These are phyloP conservation scores for Trachurus trachurus DNA, from an alignment of 2,797 vertebrate species.

Conservation along the genomic window DNA sequence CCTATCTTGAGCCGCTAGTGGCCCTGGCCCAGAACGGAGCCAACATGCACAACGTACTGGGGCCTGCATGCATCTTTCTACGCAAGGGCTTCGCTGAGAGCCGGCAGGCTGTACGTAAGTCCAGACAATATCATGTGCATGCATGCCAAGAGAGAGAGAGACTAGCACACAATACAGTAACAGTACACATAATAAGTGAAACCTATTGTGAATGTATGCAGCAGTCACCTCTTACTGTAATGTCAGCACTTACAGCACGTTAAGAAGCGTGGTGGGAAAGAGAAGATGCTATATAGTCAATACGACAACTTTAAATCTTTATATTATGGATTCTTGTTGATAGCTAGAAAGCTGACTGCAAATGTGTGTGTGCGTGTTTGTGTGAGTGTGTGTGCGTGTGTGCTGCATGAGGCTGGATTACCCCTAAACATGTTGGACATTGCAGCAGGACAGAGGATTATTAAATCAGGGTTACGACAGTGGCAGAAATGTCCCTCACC, in stretches of 20 bases:
- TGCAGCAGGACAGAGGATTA: slow-evolving; percentile 23
- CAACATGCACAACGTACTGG: slow-evolving; percentile 97
- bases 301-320: slow-evolving; percentile 24
- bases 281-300: slow-evolving; percentile 12
- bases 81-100: slow-evolving; percentile 98
- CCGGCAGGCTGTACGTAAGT: slow-evolving; percentile 99
- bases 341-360: slow-evolving; percentile 1
- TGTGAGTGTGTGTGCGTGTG: background rate
- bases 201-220: slow-evolving; percentile 35
- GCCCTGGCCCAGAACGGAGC: slow-evolving; percentile 95
- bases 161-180: slow-evolving; percentile 33
- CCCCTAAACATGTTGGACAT: slow-evolving; percentile 24
- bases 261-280: slow-evolving; percentile 8
- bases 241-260: slow-evolving; percentile 35
- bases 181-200: slow-evolving; percentile 41
- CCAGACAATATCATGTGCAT: slow-evolving; percentile 80
- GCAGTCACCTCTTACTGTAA: slow-evolving; percentile 27
- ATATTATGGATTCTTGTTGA: background rate
- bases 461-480: background rate
- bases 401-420: slow-evolving; percentile 26
- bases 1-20: slow-evolving; percentile 92
- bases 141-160: slow-evolving; percentile 63
- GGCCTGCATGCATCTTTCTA: slow-evolving; percentile 99
- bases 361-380: background rate
- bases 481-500: slow-evolving; percentile 19